Evolutionary conservation across 1,140 invertebrate genomes (phyloP).

Genomic region (Panonychus citri): DNA sequence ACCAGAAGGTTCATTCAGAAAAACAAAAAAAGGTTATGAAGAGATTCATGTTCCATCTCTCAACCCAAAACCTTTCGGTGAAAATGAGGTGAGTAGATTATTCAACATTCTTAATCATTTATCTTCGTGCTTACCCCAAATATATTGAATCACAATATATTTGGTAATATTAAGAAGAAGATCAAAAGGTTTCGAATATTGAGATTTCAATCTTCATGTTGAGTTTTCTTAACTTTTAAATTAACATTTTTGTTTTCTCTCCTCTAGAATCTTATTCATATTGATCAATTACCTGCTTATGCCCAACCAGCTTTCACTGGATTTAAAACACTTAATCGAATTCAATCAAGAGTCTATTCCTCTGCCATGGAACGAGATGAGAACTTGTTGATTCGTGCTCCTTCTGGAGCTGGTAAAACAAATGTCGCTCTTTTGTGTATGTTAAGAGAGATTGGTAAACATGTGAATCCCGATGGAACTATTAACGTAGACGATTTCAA

Average conservation of each 20-base stretch:
- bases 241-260: conserved; percentile 6
- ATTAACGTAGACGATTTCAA: conserved; percentile 94
- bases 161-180: not conserved
- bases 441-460: conserved; percentile 90
- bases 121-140: conserved; percentile 1
- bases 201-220: not conserved
- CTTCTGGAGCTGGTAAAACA: conserved; percentile 92
- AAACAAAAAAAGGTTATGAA: conserved; percentile 87
- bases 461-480: conserved; percentile 77
- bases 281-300: conserved; percentile 83
- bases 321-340: conserved; percentile 86
- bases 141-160: not conserved
- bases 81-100: conserved; percentile 20
- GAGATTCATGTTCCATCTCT: conserved; percentile 94
- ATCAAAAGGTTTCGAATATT: not conserved
- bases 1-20: conserved; percentile 86
- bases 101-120: not conserved
- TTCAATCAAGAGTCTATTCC: conserved; percentile 71
- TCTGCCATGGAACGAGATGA: conserved; percentile 77
- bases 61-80: conserved; percentile 80
- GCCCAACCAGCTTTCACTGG: conserved; percentile 93
- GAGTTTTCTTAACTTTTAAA: not conserved
- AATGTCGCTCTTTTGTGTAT: conserved; percentile 91
- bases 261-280: conserved; percentile 40
- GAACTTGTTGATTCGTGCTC: conserved; percentile 88